Evolutionary conservation across 2,888 invertebrate genomes (phyloP), one percentile per base, ranked within the genome.

Genomic region (Ganaspis brasiliensis): DNA sequence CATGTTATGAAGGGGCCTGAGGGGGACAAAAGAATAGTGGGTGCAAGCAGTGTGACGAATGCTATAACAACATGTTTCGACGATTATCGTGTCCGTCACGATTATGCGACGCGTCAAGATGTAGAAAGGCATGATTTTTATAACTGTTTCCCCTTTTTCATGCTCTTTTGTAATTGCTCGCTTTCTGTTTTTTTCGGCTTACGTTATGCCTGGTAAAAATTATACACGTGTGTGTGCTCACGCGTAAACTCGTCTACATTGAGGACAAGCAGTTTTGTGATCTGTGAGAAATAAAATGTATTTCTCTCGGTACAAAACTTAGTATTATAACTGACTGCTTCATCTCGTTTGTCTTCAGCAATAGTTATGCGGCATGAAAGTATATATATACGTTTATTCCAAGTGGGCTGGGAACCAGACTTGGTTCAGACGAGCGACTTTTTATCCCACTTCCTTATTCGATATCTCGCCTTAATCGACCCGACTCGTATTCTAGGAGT

Each of bases 41-140:
- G 78, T 81, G 82, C 86, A 82, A 83, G 82, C 83, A 83, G 86
- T 89, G 87, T 87, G 89, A 89, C 89, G 88, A 80, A 71, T 72
- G 72, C 80, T 79, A 45, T 67, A 67, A 83, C 84, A 82, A 81
- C 83, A 84, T 86, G 86, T 88, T 87, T 84, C 85, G 86, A 83
- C 87, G 89, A 90, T 90, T 90, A 90, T 89, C 87, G 85, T 86
- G 90, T 90, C 90, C 88, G 89, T 89, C 88, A 87, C 87, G 88
- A 90, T 89, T 90, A 89, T 86, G 86, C 85, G 86, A 82, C 84
- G 86, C 87, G 89, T 89, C 89, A 84, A 84, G 79, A 83, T 81
- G 83, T 82, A 77, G 83, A 84, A 83, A 81, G 81, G 76, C 78
- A 85, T 85, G 85, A 89, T 88, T 89, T 87, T 89, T 89, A 85